phyloP scores from a whole-genome alignment of 2,113 vertebrate genomes.

The Gymnocephalus cernua region DNA sequence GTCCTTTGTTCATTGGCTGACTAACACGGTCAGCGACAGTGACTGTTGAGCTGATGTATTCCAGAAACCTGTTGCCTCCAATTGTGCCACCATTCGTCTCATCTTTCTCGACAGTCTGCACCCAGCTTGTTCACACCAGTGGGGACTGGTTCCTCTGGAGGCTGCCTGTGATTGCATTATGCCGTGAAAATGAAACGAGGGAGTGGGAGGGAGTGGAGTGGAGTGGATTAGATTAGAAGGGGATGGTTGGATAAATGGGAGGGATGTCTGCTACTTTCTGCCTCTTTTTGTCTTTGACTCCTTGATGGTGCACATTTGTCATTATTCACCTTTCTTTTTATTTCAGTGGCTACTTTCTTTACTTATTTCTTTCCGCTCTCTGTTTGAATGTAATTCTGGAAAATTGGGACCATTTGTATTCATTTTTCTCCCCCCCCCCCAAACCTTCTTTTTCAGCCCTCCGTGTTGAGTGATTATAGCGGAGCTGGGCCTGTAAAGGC shows the following conservation, averaged over 20 bases:
- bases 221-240: constrained; percentile 62
- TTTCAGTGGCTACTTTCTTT: constrained; percentile 9
- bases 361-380: neutral
- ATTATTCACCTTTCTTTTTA: constrained; percentile 4
- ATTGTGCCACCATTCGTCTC: neutral
- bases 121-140: constrained; percentile 44
- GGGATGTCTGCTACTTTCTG: constrained; percentile 29
- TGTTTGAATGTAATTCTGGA: constrained; percentile 13
- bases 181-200: constrained; percentile 65
- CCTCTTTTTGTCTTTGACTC: constrained; percentile 13
- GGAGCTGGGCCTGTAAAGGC: constrained; percentile 50
- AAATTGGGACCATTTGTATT: constrained; percentile 19
- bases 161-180: constrained; percentile 58
- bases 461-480: constrained; percentile 36
- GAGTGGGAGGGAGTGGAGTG: constrained; percentile 38
- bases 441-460: neutral
- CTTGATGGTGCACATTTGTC: constrained; percentile 15
- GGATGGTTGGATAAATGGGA: constrained; percentile 47
- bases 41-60: constrained; percentile 22
- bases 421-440: neutral
- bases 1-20: constrained; percentile 8
- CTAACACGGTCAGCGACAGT: neutral
- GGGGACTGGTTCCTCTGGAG: constrained; percentile 50
- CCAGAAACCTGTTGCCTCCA: constrained; percentile 52
- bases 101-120: constrained; percentile 40